Evolutionary conservation across 2,113 vertebrate genomes (phyloP), one percentile per base, ranked within the genome.

Genomic region (Nothoprocta perdicaria): DNA sequence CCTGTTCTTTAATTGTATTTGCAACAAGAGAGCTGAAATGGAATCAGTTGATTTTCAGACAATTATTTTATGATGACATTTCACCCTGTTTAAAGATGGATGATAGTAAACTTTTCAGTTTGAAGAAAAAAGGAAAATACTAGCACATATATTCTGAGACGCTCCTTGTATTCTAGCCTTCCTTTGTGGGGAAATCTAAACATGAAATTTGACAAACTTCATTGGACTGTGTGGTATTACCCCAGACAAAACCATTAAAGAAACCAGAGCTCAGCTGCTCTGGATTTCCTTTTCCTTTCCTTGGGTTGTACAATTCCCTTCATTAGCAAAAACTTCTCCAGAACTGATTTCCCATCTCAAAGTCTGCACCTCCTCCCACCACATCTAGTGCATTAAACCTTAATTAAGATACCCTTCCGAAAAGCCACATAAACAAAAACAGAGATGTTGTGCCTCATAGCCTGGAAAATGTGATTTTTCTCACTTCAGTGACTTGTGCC

Each of bases 381-480:
- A 0, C 31, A 55, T 69, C 53, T 58, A 62, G 4, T 60, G 18
- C 72, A 53, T 79, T 86, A 86, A 97, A 93, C 93, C 96, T 96
- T 97, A 87, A 96, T 95, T 90, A 83, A 94, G 60, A 60, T 83
- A 65, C 93, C 93, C 92, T 94, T 96, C 94, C 96, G 93, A 86
- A 97, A 95, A 96, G 95, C 93, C 84, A 82, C 92, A 91, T 94
- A 97, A 96, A 96, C 93, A 96, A 97, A 95, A 94, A 91, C 93
- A 96, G 96, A 96, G 80, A 81, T 80, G 80, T 95, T 92, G 90
- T 95, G 97, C 97, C 98, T 95, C 96, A 79, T 88, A 94, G 96
- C 97, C 97, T 97, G 96, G 98, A 98, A 98, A 98, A 98, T 96
- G 84, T 95, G 94, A 98, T 10, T 98, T 97, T 98, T 97, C 96